Base-by-base conservation (phyloP, 2,113 vertebrate genomes). In the Psilopsiagon aymara region DNA sequence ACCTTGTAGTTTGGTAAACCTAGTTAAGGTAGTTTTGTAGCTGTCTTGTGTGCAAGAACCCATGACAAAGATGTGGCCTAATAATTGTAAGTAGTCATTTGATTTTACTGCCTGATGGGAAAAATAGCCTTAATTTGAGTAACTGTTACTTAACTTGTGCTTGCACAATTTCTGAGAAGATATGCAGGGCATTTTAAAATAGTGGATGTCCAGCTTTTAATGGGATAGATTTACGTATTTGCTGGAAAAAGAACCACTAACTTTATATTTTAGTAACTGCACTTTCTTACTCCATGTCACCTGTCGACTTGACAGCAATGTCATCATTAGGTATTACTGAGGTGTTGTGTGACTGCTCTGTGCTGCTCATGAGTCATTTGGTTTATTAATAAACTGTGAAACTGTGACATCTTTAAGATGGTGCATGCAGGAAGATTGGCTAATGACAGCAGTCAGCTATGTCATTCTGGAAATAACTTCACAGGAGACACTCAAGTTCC, bases 331-430 rank as follows among this genome's bases (percentile, higher is more conserved):
- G 59, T 87, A 53, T 77, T 82, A 57, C 3, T 44, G 81, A 79
- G 64, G 28, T 86, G 71, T 92, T 88, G 19, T 59, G 68, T 37
- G 33, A 29, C 35, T 47, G 62, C 52, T 76, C 73, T 92, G n/a
- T 89, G 70, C 47, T 85, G 44, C n/a, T 82, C 11, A 24, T 84
- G 78, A 95, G 70, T 92, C 57, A 84, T 89, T 71, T 67, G 47
- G 16, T 87, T 92, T 91, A 91, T 94, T 94, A 95, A 89, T 92
- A 76, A 93, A 55, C 74, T 20, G 17, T 44, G 47, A 76, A 93
- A 55, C 66, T 16, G 15, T 47, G 47, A 43, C 68, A 81, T 81
- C 53, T 87, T 84, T 53, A 78, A 81, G 73, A 29, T 67, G 49
- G 25, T 55, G 12, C 41, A n/a, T 33, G 17, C 49, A 28, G 55